Conservation (phyloP, 2,888 invertebrate genomes). For the Lucinisca nassula region DNA sequence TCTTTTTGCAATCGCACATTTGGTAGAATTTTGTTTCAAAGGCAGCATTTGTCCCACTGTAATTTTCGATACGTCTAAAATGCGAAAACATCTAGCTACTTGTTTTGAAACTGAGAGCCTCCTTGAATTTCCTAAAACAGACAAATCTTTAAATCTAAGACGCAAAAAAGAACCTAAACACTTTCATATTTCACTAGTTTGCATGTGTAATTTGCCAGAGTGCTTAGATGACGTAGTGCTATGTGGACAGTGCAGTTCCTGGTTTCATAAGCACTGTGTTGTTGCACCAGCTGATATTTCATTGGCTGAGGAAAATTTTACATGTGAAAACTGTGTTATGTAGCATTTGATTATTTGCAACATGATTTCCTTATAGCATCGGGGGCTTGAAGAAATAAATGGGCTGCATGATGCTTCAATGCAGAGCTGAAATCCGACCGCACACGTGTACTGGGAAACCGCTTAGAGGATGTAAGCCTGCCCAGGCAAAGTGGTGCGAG, state of each 20-base stretch:
- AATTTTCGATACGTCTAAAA: background rate
- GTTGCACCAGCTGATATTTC: background rate
- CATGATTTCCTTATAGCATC: too few relatives aligned
- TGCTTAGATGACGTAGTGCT: background rate
- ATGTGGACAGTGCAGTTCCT: background rate
- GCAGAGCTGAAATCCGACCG: too few relatives aligned
- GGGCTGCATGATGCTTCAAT: too few relatives aligned
- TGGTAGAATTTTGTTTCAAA: background rate
- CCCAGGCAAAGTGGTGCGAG: too few relatives aligned
- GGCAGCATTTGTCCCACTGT: background rate
- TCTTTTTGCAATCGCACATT: background rate
- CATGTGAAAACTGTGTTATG: too few relatives aligned
- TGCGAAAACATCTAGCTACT: background rate
- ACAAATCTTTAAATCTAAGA: background rate
- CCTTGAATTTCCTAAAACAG: background rate
- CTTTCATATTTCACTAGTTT: background rate
- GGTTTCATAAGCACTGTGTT: background rate
- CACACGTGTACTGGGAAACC: too few relatives aligned
- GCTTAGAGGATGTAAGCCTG: too few relatives aligned
- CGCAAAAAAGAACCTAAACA: background rate
- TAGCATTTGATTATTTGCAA: too few relatives aligned
- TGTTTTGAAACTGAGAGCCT: background rate
- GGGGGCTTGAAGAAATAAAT: too few relatives aligned
- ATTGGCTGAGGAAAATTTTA: background rate
- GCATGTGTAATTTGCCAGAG: background rate